These are phyloP conservation scores for Drosophila setosimentum DNA, from an alignment of 2,888 invertebrate genomes.

Conservation along the genomic window DNA sequence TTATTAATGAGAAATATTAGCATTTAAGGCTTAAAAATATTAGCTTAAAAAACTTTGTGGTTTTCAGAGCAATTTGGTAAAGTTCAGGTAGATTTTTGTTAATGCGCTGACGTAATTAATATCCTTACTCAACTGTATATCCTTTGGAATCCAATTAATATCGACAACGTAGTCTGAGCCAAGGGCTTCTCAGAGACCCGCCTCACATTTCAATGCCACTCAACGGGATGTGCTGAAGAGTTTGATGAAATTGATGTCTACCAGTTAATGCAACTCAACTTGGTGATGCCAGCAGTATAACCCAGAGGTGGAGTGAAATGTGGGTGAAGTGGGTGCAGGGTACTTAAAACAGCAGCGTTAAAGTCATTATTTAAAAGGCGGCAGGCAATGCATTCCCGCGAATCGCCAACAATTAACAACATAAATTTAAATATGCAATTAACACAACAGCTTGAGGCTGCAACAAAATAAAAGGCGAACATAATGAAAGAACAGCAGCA, in stretches of 20 bases:
- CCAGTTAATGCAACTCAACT: slow-evolving; percentile 45
- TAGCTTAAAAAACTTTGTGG: background rate
- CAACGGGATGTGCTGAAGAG: slow-evolving; percentile 28
- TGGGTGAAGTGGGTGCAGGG: background rate
- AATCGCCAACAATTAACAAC: slow-evolving; percentile 72
- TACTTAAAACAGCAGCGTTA: slow-evolving; percentile 5
- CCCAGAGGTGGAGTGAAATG: background rate
- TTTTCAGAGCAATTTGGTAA: background rate
- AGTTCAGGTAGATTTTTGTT: background rate
- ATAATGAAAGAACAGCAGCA: slow-evolving; percentile 17
- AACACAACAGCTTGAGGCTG: slow-evolving; percentile 77
- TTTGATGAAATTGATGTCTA: slow-evolving; percentile 53
- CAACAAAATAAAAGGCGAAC: slow-evolving; percentile 21
- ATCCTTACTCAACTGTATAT: background rate
- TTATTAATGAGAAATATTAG: too few relatives aligned
- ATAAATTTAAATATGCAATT: slow-evolving; percentile 83
- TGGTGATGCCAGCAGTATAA: slow-evolving; percentile 13
- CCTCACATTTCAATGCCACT: slow-evolving; percentile 15
- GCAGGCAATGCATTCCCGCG: slow-evolving; percentile 37
- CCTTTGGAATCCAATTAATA: slow-evolving; percentile 1
- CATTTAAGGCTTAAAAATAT: too few relatives aligned
- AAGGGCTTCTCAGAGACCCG: background rate
- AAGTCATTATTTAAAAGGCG: slow-evolving; percentile 56
- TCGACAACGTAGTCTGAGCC: background rate
- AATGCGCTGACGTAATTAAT: background rate